Evolutionary conservation across 2,113 vertebrate species (phyloP).

Genomic region (Eurypyga helias): DNA sequence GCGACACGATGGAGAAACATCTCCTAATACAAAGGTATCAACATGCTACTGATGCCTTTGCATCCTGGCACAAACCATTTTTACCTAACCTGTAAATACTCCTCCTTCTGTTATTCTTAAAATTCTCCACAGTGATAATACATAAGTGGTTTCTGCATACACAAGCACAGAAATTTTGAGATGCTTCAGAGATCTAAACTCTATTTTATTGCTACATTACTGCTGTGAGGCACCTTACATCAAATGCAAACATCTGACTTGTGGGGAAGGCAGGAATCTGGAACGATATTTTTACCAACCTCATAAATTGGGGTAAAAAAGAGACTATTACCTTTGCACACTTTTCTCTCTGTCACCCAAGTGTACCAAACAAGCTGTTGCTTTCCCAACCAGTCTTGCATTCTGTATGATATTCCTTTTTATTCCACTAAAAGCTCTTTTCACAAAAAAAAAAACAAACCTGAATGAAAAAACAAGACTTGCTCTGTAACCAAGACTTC

Average conservation of each 20-base stretch:
- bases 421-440: background rate
- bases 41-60: background rate
- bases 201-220: background rate
- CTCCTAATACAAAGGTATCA: accelerated
- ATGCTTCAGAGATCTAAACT: background rate
- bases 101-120: background rate
- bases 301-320: background rate
- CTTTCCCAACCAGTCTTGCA: background rate
- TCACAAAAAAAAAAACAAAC: background rate
- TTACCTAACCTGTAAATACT: background rate
- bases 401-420: background rate
- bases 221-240: accelerated
- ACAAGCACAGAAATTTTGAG: background rate
- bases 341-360: background rate
- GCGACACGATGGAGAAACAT: background rate
- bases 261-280: background rate
- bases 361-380: background rate
- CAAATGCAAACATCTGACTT: background rate
- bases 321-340: background rate
- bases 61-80: background rate
- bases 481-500: background rate
- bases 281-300: background rate
- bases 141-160: background rate
- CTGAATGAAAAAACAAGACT: background rate
- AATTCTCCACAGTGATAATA: background rate